Base-by-base conservation (phyloP, 2,113 vertebrate species). In the Tricholaema leucomelas region DNA sequence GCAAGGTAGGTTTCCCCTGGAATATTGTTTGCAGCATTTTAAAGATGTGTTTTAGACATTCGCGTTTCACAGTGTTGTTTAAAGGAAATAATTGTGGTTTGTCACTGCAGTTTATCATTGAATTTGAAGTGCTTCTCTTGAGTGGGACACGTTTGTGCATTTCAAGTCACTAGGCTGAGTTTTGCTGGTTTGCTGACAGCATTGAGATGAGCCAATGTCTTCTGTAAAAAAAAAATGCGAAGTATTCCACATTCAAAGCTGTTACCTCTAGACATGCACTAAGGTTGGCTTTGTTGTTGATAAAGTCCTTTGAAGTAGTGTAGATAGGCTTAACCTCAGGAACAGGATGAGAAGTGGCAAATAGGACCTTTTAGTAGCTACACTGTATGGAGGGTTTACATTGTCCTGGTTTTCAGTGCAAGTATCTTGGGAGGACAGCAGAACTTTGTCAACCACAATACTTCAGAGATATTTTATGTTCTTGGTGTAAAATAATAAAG, bases 1-100 rank as follows among this genome's bases (percentile, higher is more conserved):
- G 55, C 20, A 14, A 17, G 40, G 66, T 15, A 15, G 24, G 56
- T 35, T 24, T 52, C 48, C 7, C 6, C 0, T 2, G 31, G 55
- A 31, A 81, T 50, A 28, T 25, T 19, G 16, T 24, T 55, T 18
- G 46, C 31, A 69, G 54, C 23, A 8, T 87, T 71, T 35, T 42
- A 3, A 69, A 38, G 44, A 3, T 25, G 3, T 30, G 3, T 60
- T 50, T 59, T 56, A 56, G 54, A 72, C 23, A 38, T 4, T 3
- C 0, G 0, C 52, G 38, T 52, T 80, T 71, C 33, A 20, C 8
- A 0, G 0, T 12, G 8, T 33, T 5, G 31, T 17, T 56, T 40
- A 9, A 73, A 77, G 40, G 8, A 25, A 69, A 54, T 8, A 1
- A 52, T 12, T 4, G 38, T 6, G 5, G 1, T 65, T 77, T 36